Conservation (phyloP, 2,888 invertebrate genomes). For the Erynnis tages region DNA sequence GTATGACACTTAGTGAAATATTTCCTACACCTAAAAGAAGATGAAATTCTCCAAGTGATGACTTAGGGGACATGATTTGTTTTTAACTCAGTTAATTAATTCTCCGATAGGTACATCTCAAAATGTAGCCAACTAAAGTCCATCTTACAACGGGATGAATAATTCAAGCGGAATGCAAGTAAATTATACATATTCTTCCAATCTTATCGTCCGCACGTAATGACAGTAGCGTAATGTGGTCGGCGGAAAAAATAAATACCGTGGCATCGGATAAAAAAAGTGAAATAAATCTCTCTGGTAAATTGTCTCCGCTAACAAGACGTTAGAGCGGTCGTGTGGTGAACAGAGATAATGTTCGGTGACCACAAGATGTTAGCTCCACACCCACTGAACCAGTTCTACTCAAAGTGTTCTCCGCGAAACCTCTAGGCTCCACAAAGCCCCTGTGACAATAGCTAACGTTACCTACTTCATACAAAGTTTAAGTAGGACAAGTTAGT, state of each 20-base stretch:
- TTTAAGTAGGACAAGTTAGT: no score
- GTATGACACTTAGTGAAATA: no score
- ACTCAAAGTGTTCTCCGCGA: no score
- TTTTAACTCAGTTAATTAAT: no score
- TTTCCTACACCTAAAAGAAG: no score
- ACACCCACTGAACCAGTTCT: slow-evolving; percentile 48
- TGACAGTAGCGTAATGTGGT: slow-evolving; percentile 31
- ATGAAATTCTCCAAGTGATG: no score
- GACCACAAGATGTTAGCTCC: slow-evolving; percentile 59
- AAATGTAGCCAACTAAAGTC: no score
- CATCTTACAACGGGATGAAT: neutral
- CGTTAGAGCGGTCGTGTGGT: slow-evolving; percentile 46
- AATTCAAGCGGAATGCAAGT: slow-evolving; percentile 8
- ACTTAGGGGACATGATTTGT: no score
- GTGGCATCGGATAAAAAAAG: slow-evolving; percentile 31
- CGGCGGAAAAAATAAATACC: slow-evolving; percentile 19
- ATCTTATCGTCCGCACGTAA: slow-evolving; percentile 14
- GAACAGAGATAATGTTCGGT: slow-evolving; percentile 48
- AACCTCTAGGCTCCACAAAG: no score
- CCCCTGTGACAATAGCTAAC: no score
- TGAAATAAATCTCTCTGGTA: slow-evolving; percentile 46
- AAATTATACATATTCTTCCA: slow-evolving; percentile 20
- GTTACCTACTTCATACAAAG: no score
- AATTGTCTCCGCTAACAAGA: slow-evolving; percentile 69
- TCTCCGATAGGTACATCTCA: no score